These are phyloP conservation scores for Hyles euphorbiae DNA, from an alignment of 1,140 invertebrate species.

Conservation along the genomic window DNA sequence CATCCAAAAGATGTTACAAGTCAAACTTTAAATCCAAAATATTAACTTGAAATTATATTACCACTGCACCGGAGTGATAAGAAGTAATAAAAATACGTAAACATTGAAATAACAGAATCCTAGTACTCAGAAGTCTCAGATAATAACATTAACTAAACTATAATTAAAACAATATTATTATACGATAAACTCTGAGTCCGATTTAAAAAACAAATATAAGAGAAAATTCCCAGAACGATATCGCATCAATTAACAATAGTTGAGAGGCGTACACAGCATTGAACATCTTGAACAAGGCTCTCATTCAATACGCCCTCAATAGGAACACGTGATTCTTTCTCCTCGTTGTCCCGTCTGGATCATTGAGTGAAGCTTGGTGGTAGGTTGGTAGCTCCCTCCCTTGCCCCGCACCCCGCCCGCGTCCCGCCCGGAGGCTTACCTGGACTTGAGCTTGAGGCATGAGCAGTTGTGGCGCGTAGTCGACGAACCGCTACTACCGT, in stretches of 20 bases:
- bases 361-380: conserved; percentile 46
- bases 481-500: conserved; percentile 52
- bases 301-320: background rate
- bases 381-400: conserved; percentile 17
- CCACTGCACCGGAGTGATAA: no score
- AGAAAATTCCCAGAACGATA: background rate
- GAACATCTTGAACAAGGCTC: background rate
- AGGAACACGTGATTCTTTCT: conserved; percentile 16
- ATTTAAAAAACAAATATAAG: background rate
- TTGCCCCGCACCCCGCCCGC: conserved; percentile 10
- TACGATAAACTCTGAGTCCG: background rate
- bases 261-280: no score
- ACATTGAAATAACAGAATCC: no score
- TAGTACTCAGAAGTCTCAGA: no score
- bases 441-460: conserved; percentile 43
- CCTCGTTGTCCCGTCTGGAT: conserved; percentile 33
- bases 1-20: no score
- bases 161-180: background rate
- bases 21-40: no score
- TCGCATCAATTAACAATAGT: no score
- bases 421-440: conserved; percentile 48
- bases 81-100: no score
- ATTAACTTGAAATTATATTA: no score
- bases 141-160: no score
- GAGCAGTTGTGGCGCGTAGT: conserved; percentile 36